phyloP scores from a whole-genome alignment of 2,797 vertebrate species.

The Hylomyscus alleni region DNA sequence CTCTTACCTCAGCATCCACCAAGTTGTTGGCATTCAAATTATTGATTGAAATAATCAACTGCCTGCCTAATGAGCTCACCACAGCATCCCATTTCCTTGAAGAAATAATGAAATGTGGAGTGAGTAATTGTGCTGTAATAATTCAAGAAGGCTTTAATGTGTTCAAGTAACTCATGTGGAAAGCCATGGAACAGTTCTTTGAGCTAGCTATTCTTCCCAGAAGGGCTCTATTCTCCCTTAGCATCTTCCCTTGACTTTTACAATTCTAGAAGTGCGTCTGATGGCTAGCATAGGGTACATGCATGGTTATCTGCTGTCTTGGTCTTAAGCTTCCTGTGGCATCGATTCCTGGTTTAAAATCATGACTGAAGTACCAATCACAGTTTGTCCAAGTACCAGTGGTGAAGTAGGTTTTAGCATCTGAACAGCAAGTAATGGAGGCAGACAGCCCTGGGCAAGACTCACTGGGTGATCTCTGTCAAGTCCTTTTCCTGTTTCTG shows the following conservation, averaged over 20 bases:
- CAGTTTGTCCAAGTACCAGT: constrained; percentile 66
- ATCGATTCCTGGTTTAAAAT: constrained; percentile 33
- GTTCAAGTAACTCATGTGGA: constrained; percentile 50
- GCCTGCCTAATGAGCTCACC: constrained; percentile 68
- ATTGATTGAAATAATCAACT: constrained; percentile 63
- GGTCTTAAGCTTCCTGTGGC: constrained; percentile 67
- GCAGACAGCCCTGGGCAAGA: constrained; percentile 31
- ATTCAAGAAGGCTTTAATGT: constrained; percentile 35
- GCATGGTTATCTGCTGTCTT: constrained; percentile 61
- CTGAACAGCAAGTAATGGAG: constrained; percentile 60
- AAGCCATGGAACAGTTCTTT: constrained; percentile 30
- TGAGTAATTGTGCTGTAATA: constrained; percentile 1
- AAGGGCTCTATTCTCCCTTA: not conserved
- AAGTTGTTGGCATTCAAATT: constrained; percentile 63
- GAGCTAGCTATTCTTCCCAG: constrained; percentile 21
- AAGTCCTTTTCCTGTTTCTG: constrained; percentile 67
- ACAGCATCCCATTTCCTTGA: constrained; percentile 45
- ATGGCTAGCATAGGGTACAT: constrained; percentile 56
- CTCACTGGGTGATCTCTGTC: constrained; percentile 55
- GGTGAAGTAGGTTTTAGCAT: constrained; percentile 65
- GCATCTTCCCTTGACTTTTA: constrained; percentile 38
- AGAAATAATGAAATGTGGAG: constrained; percentile 66
- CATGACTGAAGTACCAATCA: constrained; percentile 67
- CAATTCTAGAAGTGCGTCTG: constrained; percentile 54
- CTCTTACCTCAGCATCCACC: not conserved